Evolutionary conservation across 2,888 invertebrate species (phyloP).

Genomic region (Cephus rjabovi): DNA sequence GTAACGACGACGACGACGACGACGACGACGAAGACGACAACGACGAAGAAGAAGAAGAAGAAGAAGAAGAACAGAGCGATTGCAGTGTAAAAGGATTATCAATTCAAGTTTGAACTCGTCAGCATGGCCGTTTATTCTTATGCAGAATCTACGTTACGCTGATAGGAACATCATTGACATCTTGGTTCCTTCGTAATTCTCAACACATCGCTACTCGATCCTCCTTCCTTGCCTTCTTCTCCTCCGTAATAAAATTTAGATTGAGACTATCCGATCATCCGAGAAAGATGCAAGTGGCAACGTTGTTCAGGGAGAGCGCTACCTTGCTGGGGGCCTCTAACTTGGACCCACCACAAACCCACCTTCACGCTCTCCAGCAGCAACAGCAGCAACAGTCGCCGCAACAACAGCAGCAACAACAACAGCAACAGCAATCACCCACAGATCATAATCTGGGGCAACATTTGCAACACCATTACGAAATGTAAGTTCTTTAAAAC

Average conservation of each 20-base stretch:
- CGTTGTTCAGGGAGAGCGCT: conserved; percentile 76
- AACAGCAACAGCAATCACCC: conserved; percentile 53
- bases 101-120: neutral
- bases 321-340: conserved; percentile 75
- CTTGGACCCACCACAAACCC: conserved; percentile 69
- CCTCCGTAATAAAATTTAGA: neutral
- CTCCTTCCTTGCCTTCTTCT: conserved; percentile 26
- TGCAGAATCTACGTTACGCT: neutral
- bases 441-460: conserved; percentile 60
- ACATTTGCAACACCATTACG: conserved; percentile 65
- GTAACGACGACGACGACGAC: conserved; percentile 24
- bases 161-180: neutral
- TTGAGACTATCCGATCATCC: conserved; percentile 13
- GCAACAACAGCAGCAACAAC: conserved; percentile 38
- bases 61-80: neutral
- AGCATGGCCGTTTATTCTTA: neutral
- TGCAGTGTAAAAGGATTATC: neutral
- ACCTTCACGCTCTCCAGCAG: conserved; percentile 53
- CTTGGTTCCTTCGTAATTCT: neutral
- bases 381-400: conserved; percentile 38
- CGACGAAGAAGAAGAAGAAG: no score
- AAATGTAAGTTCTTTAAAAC: conserved; percentile 57
- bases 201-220: conserved; percentile 26
- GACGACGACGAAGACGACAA: no score
- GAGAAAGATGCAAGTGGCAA: conserved; percentile 75